Base-by-base conservation (phyloP, 2,888 invertebrate species). In the Ophion costatus region DNA sequence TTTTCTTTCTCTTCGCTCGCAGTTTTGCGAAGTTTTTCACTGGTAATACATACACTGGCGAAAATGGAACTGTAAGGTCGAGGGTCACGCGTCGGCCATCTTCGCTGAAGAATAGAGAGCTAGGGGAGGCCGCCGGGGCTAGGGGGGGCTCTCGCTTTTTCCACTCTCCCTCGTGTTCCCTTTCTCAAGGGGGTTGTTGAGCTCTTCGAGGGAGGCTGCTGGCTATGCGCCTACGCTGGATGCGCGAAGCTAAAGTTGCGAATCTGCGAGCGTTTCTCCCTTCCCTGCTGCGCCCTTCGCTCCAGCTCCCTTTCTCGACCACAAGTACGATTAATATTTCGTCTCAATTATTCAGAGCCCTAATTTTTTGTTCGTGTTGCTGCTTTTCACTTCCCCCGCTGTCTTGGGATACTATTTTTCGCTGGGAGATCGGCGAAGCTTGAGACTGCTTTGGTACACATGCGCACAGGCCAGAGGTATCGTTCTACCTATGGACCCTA, bases 41-140 rank as follows among this genome's bases (percentile, higher is more conserved):
- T 10, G 22, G 71, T 6, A 11, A 45, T 56, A 11, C 29, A 75
- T 75, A 61, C 51, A 73, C 73, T 82, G 70, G 70, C 51, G 59
- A 69, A 80, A 75, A 38, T 29, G 45, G 78, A 75, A 70, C 22
- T 51, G 17, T 9, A 70, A 59, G 80, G 75, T 71, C 79, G 82
- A 69, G 82, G 82, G 82, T 85, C 77, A 82, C 76, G 70, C 61
- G 85, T 85, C 85, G 80, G 85, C 85, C 82, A 85, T 85, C 80
- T 85, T 82, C 85, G 80, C 67, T 57, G 66, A 71, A 67, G 51
- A 82, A 61, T 79, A 78, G 51, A 51, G 51, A 51, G 11, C 17
- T 51, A 51, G 51, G 51, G 51, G 51, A 70, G 80, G 56, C 77
- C 66, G 57, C 69, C 69, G 67, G 76, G 66, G 45, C 57, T 69